Evolutionary conservation across 64 coral and sea anemone species (phyloP).

Genomic region (Exaiptasia diaphana): DNA sequence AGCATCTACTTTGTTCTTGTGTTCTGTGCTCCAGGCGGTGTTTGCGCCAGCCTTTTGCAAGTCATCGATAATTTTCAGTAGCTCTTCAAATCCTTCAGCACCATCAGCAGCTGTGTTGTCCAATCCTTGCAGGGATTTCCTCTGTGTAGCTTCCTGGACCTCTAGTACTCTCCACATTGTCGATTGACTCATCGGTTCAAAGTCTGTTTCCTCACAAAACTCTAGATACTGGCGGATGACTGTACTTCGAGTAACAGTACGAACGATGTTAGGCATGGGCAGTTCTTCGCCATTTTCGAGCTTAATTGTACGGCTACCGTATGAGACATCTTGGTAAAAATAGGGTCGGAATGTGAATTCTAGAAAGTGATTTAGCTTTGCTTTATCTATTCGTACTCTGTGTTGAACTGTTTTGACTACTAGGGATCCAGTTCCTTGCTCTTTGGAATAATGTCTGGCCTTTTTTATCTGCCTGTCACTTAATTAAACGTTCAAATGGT

Average conservation of each 20-base stretch:
- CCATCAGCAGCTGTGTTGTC: slow-evolving; percentile 40
- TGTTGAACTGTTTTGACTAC: slow-evolving; percentile 6
- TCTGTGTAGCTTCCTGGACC: slow-evolving; percentile 31
- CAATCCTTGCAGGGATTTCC: slow-evolving; percentile 30
- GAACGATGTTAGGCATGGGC: slow-evolving; percentile 36
- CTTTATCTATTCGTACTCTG: slow-evolving; percentile 34
- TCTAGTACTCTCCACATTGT: slow-evolving; percentile 43
- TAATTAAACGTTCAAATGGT: slow-evolving; percentile 15
- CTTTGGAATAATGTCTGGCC: slow-evolving; percentile 10
- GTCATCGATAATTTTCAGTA: slow-evolving; percentile 19
- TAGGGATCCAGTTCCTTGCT: background rate
- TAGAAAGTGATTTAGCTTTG: slow-evolving; percentile 62
- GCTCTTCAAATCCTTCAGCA: slow-evolving; percentile 18
- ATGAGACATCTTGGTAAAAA: slow-evolving; percentile 53
- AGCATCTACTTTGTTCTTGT: background rate
- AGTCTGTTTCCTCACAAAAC: slow-evolving; percentile 32
- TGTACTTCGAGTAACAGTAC: slow-evolving; percentile 28
- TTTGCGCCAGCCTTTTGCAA: slow-evolving; percentile 10
- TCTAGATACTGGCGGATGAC: slow-evolving; percentile 50
- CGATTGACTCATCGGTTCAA: slow-evolving; percentile 33
- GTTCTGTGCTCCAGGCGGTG: slow-evolving; percentile 6
- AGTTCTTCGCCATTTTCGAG: slow-evolving; percentile 35
- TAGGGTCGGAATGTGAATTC: slow-evolving; percentile 45
- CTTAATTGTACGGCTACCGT: slow-evolving; percentile 25
- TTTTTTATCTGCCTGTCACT: slow-evolving; percentile 51